Evolutionary conservation across 2,113 vertebrate species (phyloP).

Genomic region (Tetrax tetrax): DNA sequence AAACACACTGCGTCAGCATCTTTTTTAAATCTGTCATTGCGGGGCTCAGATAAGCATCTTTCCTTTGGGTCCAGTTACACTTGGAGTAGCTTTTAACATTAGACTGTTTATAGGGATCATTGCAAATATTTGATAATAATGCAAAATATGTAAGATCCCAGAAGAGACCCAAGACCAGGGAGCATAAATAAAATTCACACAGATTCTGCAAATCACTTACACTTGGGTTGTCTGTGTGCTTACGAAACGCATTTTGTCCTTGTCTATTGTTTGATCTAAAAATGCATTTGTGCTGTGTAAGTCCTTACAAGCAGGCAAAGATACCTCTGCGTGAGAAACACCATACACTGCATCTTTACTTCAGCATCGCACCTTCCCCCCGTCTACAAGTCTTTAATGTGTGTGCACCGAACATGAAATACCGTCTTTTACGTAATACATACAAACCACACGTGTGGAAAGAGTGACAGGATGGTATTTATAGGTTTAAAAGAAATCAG

Average conservation of each 20-base stretch:
- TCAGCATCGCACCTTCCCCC: neutral
- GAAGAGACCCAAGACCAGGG: constrained; percentile 7
- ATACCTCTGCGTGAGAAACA: neutral
- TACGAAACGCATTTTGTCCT: neutral
- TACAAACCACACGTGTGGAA: neutral
- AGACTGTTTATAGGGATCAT: constrained; percentile 64
- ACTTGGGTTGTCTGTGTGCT: neutral
- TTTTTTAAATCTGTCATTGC: constrained; percentile 50
- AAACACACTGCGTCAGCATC: neutral
- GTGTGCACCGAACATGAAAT: neutral
- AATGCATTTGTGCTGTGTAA: neutral
- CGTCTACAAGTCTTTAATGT: neutral
- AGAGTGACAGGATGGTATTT: neutral
- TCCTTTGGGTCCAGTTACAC: constrained; percentile 68
- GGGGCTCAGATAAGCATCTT: constrained; percentile 63
- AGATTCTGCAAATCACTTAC: neutral
- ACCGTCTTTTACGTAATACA: neutral
- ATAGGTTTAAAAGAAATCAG: neutral
- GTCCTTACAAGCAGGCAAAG: neutral
- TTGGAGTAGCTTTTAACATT: constrained; percentile 68
- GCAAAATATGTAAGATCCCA: constrained; percentile 65
- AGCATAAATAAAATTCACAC: neutral
- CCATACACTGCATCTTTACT: neutral
- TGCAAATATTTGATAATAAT: constrained; percentile 76
- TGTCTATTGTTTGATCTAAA: neutral